A percentile compares a stretch with the other conserved stretches of the same genome.
Evolutionary conservation across 1,140 invertebrate species (phyloP).

Genomic region (Zaprionus ornatus): DNA sequence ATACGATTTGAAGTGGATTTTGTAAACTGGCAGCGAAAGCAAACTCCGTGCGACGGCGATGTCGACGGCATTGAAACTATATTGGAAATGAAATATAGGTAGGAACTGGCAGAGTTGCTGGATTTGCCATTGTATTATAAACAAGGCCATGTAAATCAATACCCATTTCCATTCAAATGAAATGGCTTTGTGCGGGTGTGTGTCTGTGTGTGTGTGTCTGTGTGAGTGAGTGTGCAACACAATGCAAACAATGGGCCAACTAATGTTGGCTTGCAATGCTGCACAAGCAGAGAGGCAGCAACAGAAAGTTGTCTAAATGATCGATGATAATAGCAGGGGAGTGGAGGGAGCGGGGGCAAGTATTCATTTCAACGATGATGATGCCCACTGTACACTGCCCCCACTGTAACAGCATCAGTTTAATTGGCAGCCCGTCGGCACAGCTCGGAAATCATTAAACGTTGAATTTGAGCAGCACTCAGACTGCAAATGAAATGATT

Average conservation of each 20-base stretch:
- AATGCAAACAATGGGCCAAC: constrained; percentile 40
- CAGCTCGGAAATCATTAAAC: not conserved
- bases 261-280: constrained; percentile 32
- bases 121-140: constrained; percentile 70
- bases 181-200: not conserved
- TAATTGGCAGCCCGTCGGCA: constrained; percentile 6
- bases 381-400: not conserved
- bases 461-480: not conserved
- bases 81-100: constrained; percentile 44
- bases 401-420: not conserved
- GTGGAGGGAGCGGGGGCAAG: not conserved
- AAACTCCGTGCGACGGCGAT: constrained; percentile 1
- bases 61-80: constrained; percentile 52
- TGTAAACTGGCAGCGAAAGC: constrained; percentile 33
- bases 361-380: constrained; percentile 7
- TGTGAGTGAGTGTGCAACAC: not conserved
- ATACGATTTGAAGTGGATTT: constrained; percentile 28
- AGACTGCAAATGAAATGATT: constrained; percentile 2
- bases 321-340: constrained; percentile 23
- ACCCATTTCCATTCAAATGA: constrained; percentile 36
- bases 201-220: not conserved
- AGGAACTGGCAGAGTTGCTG: constrained; percentile 43
- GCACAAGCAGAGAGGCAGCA: constrained; percentile 5
- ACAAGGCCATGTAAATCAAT: constrained; percentile 71
- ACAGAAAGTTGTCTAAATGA: constrained; percentile 37